These are phyloP conservation scores for Acanthis flammea DNA, from an alignment of 2,797 vertebrate genomes.

Conservation along the genomic window DNA sequence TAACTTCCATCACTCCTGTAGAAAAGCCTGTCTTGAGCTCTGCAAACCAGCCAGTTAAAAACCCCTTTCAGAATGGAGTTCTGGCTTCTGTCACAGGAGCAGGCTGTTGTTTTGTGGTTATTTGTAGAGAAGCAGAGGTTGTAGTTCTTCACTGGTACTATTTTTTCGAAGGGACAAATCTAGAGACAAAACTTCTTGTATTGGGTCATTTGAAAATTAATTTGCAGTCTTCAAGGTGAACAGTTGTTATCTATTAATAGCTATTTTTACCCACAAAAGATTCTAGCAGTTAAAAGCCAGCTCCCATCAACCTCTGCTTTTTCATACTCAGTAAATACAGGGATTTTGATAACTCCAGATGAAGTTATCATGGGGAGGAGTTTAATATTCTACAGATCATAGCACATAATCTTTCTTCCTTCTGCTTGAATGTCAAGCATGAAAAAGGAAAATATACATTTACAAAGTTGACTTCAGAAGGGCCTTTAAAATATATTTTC, in stretches of 20 bases:
- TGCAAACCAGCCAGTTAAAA: neutral
- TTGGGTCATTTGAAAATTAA: conserved; percentile 10
- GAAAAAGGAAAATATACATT: conserved; percentile 3
- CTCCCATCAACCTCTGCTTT: conserved; percentile 26
- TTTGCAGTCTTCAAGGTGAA: neutral
- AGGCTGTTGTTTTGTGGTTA: neutral
- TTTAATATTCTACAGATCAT: conserved; percentile 49
- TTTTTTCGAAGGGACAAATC: neutral
- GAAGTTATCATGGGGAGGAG: conserved; percentile 21
- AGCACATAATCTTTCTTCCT: conserved; percentile 27
- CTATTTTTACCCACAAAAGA: neutral
- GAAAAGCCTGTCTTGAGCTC: neutral
- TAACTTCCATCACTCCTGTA: neutral
- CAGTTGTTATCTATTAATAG: conserved; percentile 12
- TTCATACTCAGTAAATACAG: conserved; percentile 46
- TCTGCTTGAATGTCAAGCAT: conserved; percentile 38
- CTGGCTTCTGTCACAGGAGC: neutral
- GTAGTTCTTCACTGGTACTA: neutral
- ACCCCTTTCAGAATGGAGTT: neutral
- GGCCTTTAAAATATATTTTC: neutral
- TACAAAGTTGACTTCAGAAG: conserved; percentile 10
- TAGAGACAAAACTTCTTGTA: neutral
- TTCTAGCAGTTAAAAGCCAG: conserved; percentile 37
- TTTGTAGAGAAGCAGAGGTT: neutral
- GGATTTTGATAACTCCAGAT: conserved; percentile 25